These are phyloP conservation scores for Leptatherina wallacei DNA, from an alignment of 2,797 vertebrate genomes.

Conservation along the genomic window DNA sequence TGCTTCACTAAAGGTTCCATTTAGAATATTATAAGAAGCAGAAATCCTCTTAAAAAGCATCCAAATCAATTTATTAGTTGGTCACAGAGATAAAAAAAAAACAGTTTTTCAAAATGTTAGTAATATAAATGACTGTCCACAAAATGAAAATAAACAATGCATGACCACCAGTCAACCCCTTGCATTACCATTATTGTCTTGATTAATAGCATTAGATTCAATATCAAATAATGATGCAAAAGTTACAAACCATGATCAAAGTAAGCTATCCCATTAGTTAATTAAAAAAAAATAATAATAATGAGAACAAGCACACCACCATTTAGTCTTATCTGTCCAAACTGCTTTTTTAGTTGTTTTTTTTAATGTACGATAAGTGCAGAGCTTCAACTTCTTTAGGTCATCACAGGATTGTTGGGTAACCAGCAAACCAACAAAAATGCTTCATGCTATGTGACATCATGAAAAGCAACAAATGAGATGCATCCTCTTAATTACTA, in stretches of 20 bases:
- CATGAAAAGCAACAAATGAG: conserved; percentile 3
- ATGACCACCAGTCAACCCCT: too few species aligned
- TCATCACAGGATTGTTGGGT: background rate
- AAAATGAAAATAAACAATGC: background rate
- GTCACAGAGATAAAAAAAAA: background rate
- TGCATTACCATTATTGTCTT: too few species aligned
- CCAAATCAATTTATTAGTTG: background rate
- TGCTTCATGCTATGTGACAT: conserved; percentile 5
- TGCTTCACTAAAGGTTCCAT: conserved; percentile 7
- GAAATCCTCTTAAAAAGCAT: background rate
- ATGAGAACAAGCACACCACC: background rate
- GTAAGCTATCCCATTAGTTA: too few species aligned
- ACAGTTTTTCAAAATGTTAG: background rate
- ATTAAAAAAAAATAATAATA: too few species aligned
- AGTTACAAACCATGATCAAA: background rate
- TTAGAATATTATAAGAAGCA: conserved; percentile 11
- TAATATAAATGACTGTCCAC: background rate
- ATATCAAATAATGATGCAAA: background rate
- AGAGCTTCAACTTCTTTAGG: conserved; percentile 5
- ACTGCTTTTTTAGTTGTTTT: background rate
- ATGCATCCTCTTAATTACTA: conserved; percentile 21
- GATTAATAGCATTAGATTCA: too few species aligned
- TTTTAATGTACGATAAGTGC: background rate
- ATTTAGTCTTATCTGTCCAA: background rate
- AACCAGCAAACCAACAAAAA: background rate